These are phyloP conservation scores for Burhinus bistriatus DNA, from an alignment of 2,113 vertebrate genomes.

Conservation along the genomic window DNA sequence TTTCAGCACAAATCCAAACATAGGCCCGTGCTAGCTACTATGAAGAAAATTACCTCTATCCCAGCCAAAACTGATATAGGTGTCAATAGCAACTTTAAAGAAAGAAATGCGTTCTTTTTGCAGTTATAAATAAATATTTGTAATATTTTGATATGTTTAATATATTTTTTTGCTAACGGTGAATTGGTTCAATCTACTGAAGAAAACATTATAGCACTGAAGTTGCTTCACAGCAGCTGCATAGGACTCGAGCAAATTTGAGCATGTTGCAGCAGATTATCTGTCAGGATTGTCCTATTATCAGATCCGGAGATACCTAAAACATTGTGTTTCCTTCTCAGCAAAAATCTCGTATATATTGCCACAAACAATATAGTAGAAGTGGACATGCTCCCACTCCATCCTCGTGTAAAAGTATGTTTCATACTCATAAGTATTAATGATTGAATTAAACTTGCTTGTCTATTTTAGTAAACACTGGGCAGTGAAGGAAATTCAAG, in stretches of 20 bases:
- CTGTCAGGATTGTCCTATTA: background rate
- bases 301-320: background rate
- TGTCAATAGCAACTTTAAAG: background rate
- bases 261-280: background rate
- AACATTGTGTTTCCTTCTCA: background rate
- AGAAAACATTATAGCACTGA: background rate
- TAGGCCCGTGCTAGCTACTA: too few species aligned
- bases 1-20: background rate
- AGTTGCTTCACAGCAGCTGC: background rate
- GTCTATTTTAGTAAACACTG: background rate
- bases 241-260: background rate
- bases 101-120: background rate
- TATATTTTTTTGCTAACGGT: background rate
- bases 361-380: background rate
- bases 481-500: background rate
- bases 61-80: background rate
- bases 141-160: background rate
- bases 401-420: background rate
- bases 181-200: background rate
- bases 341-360: background rate
- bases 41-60: too few species aligned
- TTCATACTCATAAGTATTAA: background rate
- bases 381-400: accelerated
- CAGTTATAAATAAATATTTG: background rate
- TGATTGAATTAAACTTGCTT: background rate